A percentile compares a stretch with the other conserved stretches of the same genome.
phyloP scores from a whole-genome alignment of 2,113 vertebrate species.

The Chaetops frenatus region DNA sequence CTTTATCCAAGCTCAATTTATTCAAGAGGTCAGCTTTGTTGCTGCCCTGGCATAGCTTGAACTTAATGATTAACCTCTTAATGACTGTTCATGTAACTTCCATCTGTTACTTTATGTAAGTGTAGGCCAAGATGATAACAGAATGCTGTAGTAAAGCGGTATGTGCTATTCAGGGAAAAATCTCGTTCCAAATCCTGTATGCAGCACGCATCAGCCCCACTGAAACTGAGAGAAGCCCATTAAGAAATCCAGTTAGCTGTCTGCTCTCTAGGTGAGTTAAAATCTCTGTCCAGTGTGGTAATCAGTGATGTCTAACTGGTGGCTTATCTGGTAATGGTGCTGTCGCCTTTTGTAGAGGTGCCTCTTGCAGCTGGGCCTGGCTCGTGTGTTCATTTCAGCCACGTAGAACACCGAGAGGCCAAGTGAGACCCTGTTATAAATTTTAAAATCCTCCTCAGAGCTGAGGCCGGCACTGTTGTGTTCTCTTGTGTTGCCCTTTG shows the following conservation, averaged over 20 bases:
- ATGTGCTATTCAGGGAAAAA: background rate
- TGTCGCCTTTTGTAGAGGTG: background rate
- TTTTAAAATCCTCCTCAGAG: slow-evolving; percentile 16
- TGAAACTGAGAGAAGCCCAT: slow-evolving; percentile 13
- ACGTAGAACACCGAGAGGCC: rapidly evolving
- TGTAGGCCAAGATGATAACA: background rate
- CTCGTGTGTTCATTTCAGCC: background rate
- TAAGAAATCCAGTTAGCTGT: slow-evolving; percentile 12
- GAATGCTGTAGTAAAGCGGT: background rate
- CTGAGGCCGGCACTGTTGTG: background rate
- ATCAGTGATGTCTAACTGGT: background rate
- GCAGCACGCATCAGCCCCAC: background rate
- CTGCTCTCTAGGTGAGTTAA: slow-evolving; percentile 1
- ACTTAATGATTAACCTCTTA: slow-evolving; percentile 38
- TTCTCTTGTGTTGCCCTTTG: background rate
- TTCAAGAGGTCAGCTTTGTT: background rate
- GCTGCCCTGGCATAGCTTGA: background rate
- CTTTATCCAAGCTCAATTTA: background rate
- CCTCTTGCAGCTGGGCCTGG: background rate
- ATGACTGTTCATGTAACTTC: background rate
- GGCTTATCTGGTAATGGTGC: background rate
- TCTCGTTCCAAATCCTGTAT: background rate
- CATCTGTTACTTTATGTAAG: background rate
- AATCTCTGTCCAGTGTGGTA: background rate
- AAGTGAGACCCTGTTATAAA: background rate